Percentiles rank a stretch among this genome's conserved stretches.
Evolutionary conservation across 2,888 invertebrate species (phyloP).

Genomic region (Euzophera pinguis): DNA sequence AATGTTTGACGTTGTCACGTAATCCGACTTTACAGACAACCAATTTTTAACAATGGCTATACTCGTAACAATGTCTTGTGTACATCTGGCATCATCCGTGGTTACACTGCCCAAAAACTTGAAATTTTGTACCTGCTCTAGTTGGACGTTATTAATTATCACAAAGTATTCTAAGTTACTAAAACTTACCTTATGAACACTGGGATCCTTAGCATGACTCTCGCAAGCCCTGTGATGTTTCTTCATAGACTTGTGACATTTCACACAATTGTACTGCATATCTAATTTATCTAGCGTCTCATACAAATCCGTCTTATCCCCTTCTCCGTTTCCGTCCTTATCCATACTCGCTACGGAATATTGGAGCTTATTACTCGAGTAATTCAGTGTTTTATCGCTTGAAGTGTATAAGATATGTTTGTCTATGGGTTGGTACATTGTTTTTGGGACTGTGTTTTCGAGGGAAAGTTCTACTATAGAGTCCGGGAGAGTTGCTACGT

Average conservation of each 20-base stretch:
- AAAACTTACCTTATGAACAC: conserved; percentile 41
- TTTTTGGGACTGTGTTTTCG: conserved; percentile 66
- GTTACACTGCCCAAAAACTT: no score
- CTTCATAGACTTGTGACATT: conserved; percentile 79
- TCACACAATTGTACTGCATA: conserved; percentile 49
- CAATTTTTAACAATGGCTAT: no score
- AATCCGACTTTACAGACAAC: no score
- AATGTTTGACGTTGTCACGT: no score
- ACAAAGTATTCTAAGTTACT: no score
- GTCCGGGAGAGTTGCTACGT: conserved; percentile 63
- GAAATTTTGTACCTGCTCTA: no score
- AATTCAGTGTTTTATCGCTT: conserved; percentile 55
- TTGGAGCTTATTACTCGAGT: conserved; percentile 53
- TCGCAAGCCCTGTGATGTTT: conserved; percentile 81
- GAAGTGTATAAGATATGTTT: conserved; percentile 63
- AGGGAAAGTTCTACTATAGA: conserved; percentile 71
- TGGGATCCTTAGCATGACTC: conserved; percentile 81
- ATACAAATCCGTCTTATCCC: conserved; percentile 53
- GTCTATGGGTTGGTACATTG: conserved; percentile 65
- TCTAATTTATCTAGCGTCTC: conserved; percentile 56
- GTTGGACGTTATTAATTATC: no score
- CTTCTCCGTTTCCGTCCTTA: conserved; percentile 41
- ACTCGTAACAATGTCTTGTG: no score
- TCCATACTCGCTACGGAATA: conserved; percentile 63
- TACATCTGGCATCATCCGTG: no score